phyloP scores from a whole-genome alignment of 2,797 vertebrate species.

The Muscicapa comitata region DNA sequence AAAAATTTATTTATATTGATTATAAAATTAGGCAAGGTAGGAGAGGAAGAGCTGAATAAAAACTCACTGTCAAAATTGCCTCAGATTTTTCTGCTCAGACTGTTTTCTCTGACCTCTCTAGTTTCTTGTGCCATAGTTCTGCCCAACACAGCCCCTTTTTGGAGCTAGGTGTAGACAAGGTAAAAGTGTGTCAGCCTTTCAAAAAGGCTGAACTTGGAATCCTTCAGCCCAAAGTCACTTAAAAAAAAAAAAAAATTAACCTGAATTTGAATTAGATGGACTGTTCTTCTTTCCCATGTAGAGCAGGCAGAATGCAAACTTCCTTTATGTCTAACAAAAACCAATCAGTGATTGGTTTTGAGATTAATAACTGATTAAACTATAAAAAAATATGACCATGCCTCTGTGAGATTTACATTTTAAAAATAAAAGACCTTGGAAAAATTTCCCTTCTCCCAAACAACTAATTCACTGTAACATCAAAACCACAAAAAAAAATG shows the following conservation, averaged over 20 bases:
- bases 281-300: rapidly evolving
- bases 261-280: neutral
- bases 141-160: neutral
- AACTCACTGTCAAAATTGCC: neutral
- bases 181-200: neutral
- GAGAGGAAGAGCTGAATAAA: neutral
- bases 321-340: too few species aligned
- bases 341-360: too few species aligned
- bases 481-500: too few species aligned
- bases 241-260: too few species aligned
- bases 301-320: neutral
- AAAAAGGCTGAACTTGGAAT: neutral
- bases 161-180: neutral
- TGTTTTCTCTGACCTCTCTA: neutral
- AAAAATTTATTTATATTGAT: neutral
- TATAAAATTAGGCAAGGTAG: neutral
- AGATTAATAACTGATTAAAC: too few species aligned
- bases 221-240: neutral
- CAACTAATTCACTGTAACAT: too few species aligned
- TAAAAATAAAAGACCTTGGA: too few species aligned
- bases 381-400: too few species aligned
- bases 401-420: too few species aligned
- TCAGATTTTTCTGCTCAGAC: neutral
- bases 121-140: neutral
- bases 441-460: too few species aligned